Evolutionary conservation across 2,888 invertebrate genomes (phyloP).

Genomic region (Cabera pusaria): DNA sequence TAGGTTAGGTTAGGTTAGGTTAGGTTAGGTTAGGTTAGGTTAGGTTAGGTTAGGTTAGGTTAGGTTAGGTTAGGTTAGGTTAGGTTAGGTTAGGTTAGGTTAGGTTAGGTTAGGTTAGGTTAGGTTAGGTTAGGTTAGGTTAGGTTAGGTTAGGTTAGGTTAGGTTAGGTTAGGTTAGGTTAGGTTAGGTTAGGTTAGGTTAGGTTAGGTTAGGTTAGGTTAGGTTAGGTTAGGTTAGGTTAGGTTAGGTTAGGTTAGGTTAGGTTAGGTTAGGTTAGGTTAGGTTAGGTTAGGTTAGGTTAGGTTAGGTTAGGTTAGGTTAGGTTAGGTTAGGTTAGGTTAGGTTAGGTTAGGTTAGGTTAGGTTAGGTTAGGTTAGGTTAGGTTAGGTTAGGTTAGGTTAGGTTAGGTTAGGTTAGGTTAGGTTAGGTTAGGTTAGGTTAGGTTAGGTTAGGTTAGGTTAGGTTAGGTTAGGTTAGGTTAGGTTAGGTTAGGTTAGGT

Average conservation of each 20-base stretch:
- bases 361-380: constrained; percentile 29
- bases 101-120: constrained; percentile 21
- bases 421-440: constrained; percentile 23
- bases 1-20: constrained; percentile 9
- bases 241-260: constrained; percentile 15
- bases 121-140: constrained; percentile 27
- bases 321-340: constrained; percentile 26
- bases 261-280: constrained; percentile 25
- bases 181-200: constrained; percentile 25
- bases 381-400: constrained; percentile 29
- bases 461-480: constrained; percentile 21
- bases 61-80: background rate
- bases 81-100: background rate
- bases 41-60: constrained; percentile 4
- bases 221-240: constrained; percentile 15
- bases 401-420: constrained; percentile 28
- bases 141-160: constrained; percentile 25
- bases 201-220: constrained; percentile 15
- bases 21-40: constrained; percentile 9
- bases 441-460: constrained; percentile 27
- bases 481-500: constrained; percentile 23
- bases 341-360: constrained; percentile 28
- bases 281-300: constrained; percentile 29
- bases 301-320: constrained; percentile 27
- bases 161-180: constrained; percentile 22